Base-by-base conservation (phyloP, 2,888 invertebrate species). In the Drosophila monieri region DNA sequence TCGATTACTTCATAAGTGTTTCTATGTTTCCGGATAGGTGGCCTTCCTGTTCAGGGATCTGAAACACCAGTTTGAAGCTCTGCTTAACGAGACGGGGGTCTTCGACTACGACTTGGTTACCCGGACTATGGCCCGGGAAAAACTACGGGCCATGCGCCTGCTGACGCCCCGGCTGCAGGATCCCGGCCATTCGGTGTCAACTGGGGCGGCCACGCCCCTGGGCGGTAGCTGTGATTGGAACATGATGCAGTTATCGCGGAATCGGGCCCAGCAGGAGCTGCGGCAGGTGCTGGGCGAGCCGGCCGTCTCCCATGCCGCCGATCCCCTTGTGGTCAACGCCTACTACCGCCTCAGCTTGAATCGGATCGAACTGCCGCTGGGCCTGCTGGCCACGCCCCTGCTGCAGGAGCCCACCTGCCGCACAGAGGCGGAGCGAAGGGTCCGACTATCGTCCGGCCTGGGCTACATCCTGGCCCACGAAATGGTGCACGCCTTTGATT, bases 401-500 rank as follows among this genome's bases (percentile, higher is more conserved):
- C 73, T 88, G 49, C 65, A 72, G 14, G 65, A 52, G 2, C 65
- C 18, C 8, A 8, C 75, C 10, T 47, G 43, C 55, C 3, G 8
- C 35, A 6, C 6, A 15, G 39, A 48, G 41, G 73, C n/a, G 62
- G 71, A 48, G 0, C 1, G 8, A 8, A 46, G 48, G 3, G 74
- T 88, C 1, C 80, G 73, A 3, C 54, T 87, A 0, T 70, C 86
- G 43, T 90, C 88, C 35, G 77, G 89, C 0, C 35, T 90, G 18
- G 89, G 85, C 9, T 89, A 88, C 10, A 88, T 90, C 3, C 58
- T 90, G 14, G 90, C 84, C 1, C 91, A 90, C 62, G 90, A 90
- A 68, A 68, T 90, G 39, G 44, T 90, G 41, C 90, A 90, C 47
- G 90, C 89, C 43, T 89, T 91, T 46, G 90, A 90, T 60, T 91